A percentile compares a stretch with the other conserved stretches of the same genome.
phyloP scores from a whole-genome alignment of 2,888 invertebrate genomes.

The Melanchra persicariae region DNA sequence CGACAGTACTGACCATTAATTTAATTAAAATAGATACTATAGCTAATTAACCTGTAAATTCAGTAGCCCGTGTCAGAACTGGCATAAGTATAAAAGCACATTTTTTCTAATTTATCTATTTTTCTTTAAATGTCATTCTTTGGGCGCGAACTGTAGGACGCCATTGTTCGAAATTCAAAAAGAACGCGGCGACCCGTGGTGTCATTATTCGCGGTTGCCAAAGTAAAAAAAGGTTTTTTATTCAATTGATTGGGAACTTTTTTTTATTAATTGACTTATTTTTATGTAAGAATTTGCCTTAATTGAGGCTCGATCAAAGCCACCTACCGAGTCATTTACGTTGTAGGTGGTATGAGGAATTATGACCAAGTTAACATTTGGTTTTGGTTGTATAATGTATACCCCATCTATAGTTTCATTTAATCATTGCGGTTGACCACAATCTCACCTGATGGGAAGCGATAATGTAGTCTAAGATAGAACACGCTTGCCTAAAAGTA shows the following conservation, averaged over 20 bases:
- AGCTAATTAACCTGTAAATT: constrained; percentile 71
- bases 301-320: constrained; percentile 58
- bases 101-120: constrained; percentile 73
- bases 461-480: no score
- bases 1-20: constrained; percentile 9
- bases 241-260: constrained; percentile 80
- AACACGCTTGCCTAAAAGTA: no score
- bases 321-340: constrained; percentile 56
- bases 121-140: constrained; percentile 85
- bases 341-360: constrained; percentile 48
- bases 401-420: no score
- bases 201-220: constrained; percentile 87
- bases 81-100: constrained; percentile 72
- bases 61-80: constrained; percentile 82
- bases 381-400: no score
- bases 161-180: constrained; percentile 87
- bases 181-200: constrained; percentile 85
- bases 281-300: constrained; percentile 53
- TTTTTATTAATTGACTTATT: constrained; percentile 76
- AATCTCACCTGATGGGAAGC: no score
- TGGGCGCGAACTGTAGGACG: constrained; percentile 84
- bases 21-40: constrained; percentile 40
- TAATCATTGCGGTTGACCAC: no score
- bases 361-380: neutral
- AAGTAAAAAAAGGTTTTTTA: constrained; percentile 83